Conservation (phyloP, 2,888 invertebrate species). For the Oscheius myriophilus region DNA sequence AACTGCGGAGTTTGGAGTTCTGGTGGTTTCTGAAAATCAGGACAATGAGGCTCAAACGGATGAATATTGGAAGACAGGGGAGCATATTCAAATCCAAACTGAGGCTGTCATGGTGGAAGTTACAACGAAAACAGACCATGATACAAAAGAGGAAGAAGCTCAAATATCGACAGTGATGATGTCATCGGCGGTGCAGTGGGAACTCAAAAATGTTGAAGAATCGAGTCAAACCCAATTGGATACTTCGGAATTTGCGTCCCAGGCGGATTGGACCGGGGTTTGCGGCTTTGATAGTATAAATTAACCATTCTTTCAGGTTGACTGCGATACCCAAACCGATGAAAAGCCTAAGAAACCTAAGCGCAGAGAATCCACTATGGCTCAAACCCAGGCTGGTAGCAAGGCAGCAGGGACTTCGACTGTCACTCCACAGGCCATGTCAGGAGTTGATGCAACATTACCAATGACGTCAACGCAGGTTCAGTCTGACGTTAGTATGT, state of each 20-base stretch:
- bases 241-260: not conserved
- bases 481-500: slow-evolving; percentile 33
- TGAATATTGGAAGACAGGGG: no score
- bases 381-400: not conserved
- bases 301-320: not conserved
- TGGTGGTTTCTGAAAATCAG: no score
- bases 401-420: slow-evolving; percentile 1
- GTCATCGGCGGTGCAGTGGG: slow-evolving; percentile 4
- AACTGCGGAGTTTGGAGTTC: not conserved
- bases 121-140: not conserved
- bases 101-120: not conserved
- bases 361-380: not conserved
- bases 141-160: slow-evolving; percentile 4
- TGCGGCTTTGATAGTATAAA: not conserved
- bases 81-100: no score
- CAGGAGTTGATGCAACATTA: slow-evolving; percentile 24
- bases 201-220: slow-evolving; percentile 15
- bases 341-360: not conserved
- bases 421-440: not conserved
- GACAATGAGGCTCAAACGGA: no score
- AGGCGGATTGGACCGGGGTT: slow-evolving; percentile 3
- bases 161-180: not conserved
- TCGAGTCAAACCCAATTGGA: slow-evolving; percentile 1
- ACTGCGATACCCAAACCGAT: slow-evolving; percentile 6
- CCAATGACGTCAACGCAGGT: slow-evolving; percentile 7